Percentiles rank a stretch among this genome's conserved stretches.
phyloP scores from a whole-genome alignment of 2,113 vertebrate genomes.

The Galeopterus variegatus region DNA sequence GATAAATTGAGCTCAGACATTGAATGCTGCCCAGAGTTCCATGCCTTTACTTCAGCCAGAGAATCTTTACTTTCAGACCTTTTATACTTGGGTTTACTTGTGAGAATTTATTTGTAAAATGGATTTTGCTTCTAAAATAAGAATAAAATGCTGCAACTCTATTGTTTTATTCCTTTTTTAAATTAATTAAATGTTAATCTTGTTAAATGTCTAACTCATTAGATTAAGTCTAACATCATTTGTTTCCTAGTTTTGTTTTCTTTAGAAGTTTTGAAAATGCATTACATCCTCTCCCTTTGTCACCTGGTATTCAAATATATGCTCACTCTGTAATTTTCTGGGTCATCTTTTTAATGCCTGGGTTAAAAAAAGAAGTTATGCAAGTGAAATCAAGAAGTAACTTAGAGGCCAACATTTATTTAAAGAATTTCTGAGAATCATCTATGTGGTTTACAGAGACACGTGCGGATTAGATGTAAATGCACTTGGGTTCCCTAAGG shows the following conservation, averaged over 20 bases:
- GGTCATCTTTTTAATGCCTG: slow-evolving; percentile 26
- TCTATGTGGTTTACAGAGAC: background rate
- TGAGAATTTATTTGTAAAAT: slow-evolving; percentile 27
- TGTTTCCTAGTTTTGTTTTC: slow-evolving; percentile 31
- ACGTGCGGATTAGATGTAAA: background rate
- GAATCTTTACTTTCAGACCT: background rate
- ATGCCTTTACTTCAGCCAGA: background rate
- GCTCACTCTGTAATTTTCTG: slow-evolving; percentile 31
- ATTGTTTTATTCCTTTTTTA: background rate
- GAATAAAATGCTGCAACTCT: background rate
- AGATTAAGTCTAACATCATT: background rate
- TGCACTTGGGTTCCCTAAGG: background rate
- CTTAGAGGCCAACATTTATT: slow-evolving; percentile 30
- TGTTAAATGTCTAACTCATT: background rate
- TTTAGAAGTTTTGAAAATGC: slow-evolving; percentile 28
- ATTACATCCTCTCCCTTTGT: background rate
- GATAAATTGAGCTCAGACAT: slow-evolving; percentile 5
- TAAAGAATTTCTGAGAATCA: slow-evolving; percentile 52
- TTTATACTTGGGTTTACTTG: background rate
- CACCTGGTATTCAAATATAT: background rate
- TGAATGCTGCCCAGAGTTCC: background rate
- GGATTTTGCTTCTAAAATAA: slow-evolving; percentile 34
- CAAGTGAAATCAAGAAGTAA: slow-evolving; percentile 61
- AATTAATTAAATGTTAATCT: background rate
- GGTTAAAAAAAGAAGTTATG: slow-evolving; percentile 35